Evolutionary conservation across 2,888 invertebrate genomes (phyloP), one percentile per base, ranked within the genome.

Genomic region (Brassicogethes aeneus): DNA sequence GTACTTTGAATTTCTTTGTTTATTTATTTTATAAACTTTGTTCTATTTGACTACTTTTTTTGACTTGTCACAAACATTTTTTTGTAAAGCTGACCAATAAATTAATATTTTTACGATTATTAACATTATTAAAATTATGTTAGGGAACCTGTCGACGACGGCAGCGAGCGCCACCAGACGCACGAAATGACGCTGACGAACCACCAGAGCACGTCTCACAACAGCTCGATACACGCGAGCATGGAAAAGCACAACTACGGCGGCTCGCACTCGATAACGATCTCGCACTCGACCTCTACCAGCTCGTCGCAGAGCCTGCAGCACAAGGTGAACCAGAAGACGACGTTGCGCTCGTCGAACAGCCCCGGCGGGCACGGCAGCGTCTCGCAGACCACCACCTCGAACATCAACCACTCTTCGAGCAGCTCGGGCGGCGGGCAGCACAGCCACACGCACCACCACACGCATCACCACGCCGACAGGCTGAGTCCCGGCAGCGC

Each of bases 361-460:
- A n/a, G n/a, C n/a, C n/a, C n/a, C n/a, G n/a, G n/a, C n/a, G 5
- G 68, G 1, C 64, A 65, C 44, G 48, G 61, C 10, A 51, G 56
- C 2, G 46, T 53, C 3, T 54, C 57, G 13, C 46, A 56, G 45
- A 47, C 49, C 5, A 43, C 57, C 7, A 48, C 72, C 31, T 67
- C 75, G 36, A 77, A 72, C 56, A 69, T 74, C 16, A 77, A 75
- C 54, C 62, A 62, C 41, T 62, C 72, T 10, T 65, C 70, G 3
- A 73, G 61, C 5, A 45, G 54, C 12, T 55, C 59, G 14, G 40
- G 46, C 5, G 50, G 37, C 7, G 17, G 44, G 31, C 56, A 60
- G 35, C 65, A 76, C 55, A 77, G 77, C 52, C 79, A 79, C 48
- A 79, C 81, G 0, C 82, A 83, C 63, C 82, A 82, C 54, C 83